Percentiles rank a stretch among this genome's conserved stretches.
Conservation (phyloP, 2,888 invertebrate species). For the Allacma fusca region DNA sequence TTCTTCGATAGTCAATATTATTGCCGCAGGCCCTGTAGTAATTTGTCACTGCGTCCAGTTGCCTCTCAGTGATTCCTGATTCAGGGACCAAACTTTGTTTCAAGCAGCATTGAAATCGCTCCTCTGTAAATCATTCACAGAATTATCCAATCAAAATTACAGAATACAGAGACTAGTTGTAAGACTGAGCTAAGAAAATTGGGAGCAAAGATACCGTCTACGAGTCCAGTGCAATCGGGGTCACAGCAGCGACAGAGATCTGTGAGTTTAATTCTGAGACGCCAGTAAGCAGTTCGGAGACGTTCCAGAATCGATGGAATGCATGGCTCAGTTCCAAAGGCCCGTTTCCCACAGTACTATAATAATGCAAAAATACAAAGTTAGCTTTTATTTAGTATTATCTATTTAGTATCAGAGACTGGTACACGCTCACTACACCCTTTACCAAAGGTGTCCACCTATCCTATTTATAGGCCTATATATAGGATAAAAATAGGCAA, state of each 20-base stretch:
- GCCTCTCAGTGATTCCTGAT: constrained; percentile 57
- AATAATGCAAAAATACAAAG: too few relatives aligned
- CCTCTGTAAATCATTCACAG: constrained; percentile 50
- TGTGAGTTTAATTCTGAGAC: constrained; percentile 57
- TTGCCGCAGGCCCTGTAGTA: constrained; percentile 59
- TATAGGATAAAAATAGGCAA: too few relatives aligned
- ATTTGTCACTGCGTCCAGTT: constrained; percentile 59
- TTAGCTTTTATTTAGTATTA: too few relatives aligned
- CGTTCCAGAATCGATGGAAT: constrained; percentile 60
- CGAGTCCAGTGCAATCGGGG: constrained; percentile 57
- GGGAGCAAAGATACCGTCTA: constrained; percentile 46
- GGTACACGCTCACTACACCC: too few relatives aligned
- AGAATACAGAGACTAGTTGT: too few relatives aligned
- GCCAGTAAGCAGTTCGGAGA: constrained; percentile 59
- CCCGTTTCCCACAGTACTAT: constrained; percentile 59
- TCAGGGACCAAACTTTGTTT: constrained; percentile 59
- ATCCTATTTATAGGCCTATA: too few relatives aligned
- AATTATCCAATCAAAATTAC: too few relatives aligned
- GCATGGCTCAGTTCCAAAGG: constrained; percentile 60
- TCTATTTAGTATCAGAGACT: too few relatives aligned
- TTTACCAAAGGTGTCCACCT: too few relatives aligned
- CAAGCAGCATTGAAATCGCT: constrained; percentile 58
- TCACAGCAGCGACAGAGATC: constrained; percentile 60
- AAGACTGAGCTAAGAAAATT: too few relatives aligned
- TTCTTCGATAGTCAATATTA: constrained; percentile 59